Base-by-base conservation (phyloP, 2,888 invertebrate species). In the Asteroscopus sphinx region DNA sequence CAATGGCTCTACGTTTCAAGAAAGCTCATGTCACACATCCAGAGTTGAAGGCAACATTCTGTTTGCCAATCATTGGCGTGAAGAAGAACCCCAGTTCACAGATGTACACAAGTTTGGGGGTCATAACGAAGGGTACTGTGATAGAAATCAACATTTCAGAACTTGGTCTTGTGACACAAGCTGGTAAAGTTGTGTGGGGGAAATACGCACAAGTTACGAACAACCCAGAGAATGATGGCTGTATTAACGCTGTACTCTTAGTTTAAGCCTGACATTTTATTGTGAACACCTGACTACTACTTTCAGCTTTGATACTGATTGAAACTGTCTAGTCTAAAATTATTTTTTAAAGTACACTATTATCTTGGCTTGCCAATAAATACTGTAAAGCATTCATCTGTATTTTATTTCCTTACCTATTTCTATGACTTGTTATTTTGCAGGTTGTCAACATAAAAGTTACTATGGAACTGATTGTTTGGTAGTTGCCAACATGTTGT, bases 171-270 rank as follows among this genome's bases (percentile, higher is more conserved):
- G 99, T 99, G 1, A 99, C 99, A 0, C 99, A 99, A 88, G 98
- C 98, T 7, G 99, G 99, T 60, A 99, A 99, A 96, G 99, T 99
- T 42, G 98, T 99, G 0, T 99, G 99, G 99, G 99, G 99, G 58
- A 99, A 99, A 95, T 99, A 99, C 88, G 99, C 99, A 0, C 99
- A 99, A 92, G 99, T 99, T 13, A 99, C 99, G 0, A 99, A 99
- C 91, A 98, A 99, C 93, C 99, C 99, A 0, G 99, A 99, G 91
- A 99, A 99, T 93, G 99, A 99, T 95, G 99, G 99, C 13, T 99
- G 99, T 85, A 99, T 99, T 60, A 99, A 99, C 95, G 99, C 99
- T 85, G 98, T 99, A 61, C 95, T 99, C 62, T 95, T 99, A 88
- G 98, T 99, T 69, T 99, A 96, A 65, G 3, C n/a, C 1, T 12